Evolutionary conservation across 2,113 vertebrate genomes (phyloP).

Genomic region (Menura novaehollandiae): DNA sequence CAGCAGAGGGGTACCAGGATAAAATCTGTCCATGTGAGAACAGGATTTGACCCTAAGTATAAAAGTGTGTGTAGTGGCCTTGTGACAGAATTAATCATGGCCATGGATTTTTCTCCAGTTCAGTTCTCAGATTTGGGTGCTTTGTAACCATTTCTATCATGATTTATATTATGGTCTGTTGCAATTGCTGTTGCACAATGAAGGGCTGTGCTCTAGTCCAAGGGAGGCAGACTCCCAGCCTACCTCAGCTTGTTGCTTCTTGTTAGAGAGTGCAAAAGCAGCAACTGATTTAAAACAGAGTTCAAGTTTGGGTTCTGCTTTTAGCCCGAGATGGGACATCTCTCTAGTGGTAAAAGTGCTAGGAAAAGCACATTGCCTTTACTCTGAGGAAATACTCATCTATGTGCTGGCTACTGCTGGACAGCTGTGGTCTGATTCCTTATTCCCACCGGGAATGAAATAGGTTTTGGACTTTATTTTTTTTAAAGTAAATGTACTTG

Average conservation of each 20-base stretch:
- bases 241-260: slow-evolving; percentile 48
- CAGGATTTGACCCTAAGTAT: background rate
- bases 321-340: background rate
- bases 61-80: background rate
- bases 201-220: background rate
- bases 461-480: background rate
- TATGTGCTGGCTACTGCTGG: background rate
- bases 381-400: rapidly evolving
- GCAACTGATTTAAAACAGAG: background rate
- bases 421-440: background rate
- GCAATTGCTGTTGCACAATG: slow-evolving; percentile 29
- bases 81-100: background rate
- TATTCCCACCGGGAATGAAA: background rate
- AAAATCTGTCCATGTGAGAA: background rate
- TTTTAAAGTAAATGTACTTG: background rate
- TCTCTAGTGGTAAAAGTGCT: background rate
- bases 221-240: background rate
- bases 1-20: background rate
- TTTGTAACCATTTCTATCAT: background rate
- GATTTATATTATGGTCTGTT: background rate
- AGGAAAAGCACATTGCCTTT: background rate
- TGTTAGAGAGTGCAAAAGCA: slow-evolving; percentile 12
- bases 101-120: background rate
- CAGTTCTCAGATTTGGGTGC: background rate
- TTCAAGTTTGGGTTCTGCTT: background rate